Evolutionary conservation across 2,888 invertebrate species (phyloP).

Genomic region (Subacronicta megacephala): DNA sequence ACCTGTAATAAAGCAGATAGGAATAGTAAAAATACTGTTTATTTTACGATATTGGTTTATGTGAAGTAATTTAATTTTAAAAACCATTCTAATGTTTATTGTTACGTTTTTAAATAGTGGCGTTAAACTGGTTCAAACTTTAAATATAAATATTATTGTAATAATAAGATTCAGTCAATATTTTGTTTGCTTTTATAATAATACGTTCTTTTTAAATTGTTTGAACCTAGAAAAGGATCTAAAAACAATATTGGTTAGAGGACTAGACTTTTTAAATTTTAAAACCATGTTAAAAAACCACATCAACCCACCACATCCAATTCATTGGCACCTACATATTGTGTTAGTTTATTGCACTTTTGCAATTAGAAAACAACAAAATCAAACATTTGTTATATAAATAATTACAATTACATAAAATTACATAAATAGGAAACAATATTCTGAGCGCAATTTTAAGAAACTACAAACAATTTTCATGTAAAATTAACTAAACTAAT

Average conservation of each 20-base stretch:
- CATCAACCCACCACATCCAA: conserved; percentile 26
- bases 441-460: conserved; percentile 68
- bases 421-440: conserved; percentile 73
- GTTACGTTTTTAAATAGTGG: too few relatives aligned
- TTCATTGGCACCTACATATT: conserved; percentile 52
- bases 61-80: too few relatives aligned
- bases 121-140: too few relatives aligned
- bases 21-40: too few relatives aligned
- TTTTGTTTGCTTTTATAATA: not conserved
- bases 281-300: conserved; percentile 37
- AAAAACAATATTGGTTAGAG: conserved; percentile 40
- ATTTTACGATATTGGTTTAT: too few relatives aligned
- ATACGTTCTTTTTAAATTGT: not conserved
- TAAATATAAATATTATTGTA: too few relatives aligned
- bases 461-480: conserved; percentile 52
- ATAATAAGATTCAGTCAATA: not conserved
- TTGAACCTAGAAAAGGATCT: conserved; percentile 14
- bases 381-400: conserved; percentile 19
- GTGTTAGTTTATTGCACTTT: conserved; percentile 54
- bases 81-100: too few relatives aligned
- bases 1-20: too few relatives aligned
- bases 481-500: conserved; percentile 31
- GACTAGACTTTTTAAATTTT: conserved; percentile 59
- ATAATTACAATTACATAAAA: conserved; percentile 53
- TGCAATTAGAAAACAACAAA: conserved; percentile 33